Conservation (phyloP, 2,888 invertebrate genomes). For the Epinotia ramella region DNA sequence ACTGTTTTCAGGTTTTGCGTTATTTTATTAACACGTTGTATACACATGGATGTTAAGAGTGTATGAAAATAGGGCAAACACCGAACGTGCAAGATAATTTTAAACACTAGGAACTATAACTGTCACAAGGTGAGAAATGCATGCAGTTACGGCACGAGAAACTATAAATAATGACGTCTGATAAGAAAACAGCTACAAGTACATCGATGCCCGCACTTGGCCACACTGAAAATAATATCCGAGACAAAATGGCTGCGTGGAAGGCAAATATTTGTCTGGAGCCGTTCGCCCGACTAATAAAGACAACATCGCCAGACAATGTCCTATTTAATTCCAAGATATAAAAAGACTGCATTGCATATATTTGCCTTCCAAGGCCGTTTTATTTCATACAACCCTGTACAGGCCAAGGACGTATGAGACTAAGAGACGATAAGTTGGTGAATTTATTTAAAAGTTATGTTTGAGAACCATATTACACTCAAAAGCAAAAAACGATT, state of each 20-base stretch:
- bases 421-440: no score
- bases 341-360: slow-evolving; percentile 29
- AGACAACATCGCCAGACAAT: slow-evolving; percentile 24
- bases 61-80: not conserved
- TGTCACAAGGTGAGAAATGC: slow-evolving; percentile 6
- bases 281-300: slow-evolving; percentile 40
- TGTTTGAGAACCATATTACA: no score
- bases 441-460: no score
- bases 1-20: no score
- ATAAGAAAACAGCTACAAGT: slow-evolving; percentile 27
- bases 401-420: no score
- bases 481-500: no score
- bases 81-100: not conserved
- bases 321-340: slow-evolving; percentile 26
- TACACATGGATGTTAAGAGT: no score
- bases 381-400: not conserved
- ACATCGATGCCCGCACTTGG: slow-evolving; percentile 28
- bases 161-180: slow-evolving; percentile 27
- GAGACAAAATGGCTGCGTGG: slow-evolving; percentile 25
- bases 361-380: not conserved
- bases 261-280: slow-evolving; percentile 39
- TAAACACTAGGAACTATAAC: not conserved
- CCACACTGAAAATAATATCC: slow-evolving; percentile 32
- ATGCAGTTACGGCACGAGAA: not conserved
- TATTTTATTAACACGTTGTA: no score